Conservation (phyloP, 2,113 vertebrate genomes). For the Nestor notabilis region DNA sequence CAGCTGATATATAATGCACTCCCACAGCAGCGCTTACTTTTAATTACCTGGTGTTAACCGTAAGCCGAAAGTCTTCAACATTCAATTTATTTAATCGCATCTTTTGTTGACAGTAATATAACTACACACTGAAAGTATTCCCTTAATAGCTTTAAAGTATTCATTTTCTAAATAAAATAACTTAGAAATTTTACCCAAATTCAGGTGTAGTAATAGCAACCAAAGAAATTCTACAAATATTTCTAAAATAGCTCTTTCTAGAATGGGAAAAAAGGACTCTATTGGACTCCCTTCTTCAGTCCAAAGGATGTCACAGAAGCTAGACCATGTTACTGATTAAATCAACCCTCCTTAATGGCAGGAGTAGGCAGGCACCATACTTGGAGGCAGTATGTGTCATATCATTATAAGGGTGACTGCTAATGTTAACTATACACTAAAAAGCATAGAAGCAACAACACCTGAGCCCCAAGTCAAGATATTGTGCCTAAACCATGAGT, state of each 20-base stretch:
- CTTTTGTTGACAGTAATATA: constrained; percentile 77
- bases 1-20: constrained; percentile 78
- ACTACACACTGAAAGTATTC: constrained; percentile 71
- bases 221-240: constrained; percentile 18
- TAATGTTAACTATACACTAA: constrained; percentile 80
- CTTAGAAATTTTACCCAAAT: constrained; percentile 51
- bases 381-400: constrained; percentile 59
- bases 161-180: constrained; percentile 71
- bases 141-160: constrained; percentile 77
- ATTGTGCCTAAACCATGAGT: background rate
- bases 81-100: constrained; percentile 82
- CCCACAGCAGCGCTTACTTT: constrained; percentile 83
- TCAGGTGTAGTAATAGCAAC: background rate
- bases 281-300: constrained; percentile 27
- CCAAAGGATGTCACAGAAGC: constrained; percentile 43
- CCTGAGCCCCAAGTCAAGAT: constrained; percentile 73
- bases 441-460: constrained; percentile 76
- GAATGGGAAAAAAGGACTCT: background rate
- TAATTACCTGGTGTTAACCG: constrained; percentile 82
- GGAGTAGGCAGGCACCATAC: constrained; percentile 48
- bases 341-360: constrained; percentile 60
- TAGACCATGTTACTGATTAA: constrained; percentile 62
- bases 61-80: constrained; percentile 79
- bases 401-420: constrained; percentile 84
- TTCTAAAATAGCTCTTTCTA: background rate